Evolutionary conservation across 2,888 invertebrate genomes (phyloP).

Genomic region (Seira musarum): DNA sequence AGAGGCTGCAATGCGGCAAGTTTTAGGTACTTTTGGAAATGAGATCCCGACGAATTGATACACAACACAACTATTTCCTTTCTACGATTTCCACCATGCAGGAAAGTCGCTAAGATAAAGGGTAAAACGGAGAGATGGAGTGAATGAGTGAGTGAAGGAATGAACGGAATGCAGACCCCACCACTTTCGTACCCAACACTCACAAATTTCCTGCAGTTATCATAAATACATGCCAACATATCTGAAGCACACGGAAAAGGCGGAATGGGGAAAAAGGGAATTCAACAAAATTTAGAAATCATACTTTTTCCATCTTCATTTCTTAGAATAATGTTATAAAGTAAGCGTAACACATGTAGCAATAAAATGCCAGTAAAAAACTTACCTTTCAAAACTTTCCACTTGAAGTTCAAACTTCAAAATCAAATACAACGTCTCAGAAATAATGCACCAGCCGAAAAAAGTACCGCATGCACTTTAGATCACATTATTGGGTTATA

Average conservation of each 20-base stretch:
- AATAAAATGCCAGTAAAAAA: conserved; percentile 6
- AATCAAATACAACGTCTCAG: background rate
- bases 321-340: background rate
- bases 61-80: background rate
- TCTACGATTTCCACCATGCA: background rate
- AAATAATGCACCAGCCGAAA: background rate
- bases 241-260: background rate
- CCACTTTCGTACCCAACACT: background rate
- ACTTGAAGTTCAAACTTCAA: background rate
- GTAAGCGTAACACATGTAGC: background rate
- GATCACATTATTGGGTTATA: background rate
- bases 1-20: conserved; percentile 50
- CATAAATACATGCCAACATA: conserved; percentile 1
- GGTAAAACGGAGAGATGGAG: too few species aligned
- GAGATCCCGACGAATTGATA: conserved; percentile 22
- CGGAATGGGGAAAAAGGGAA: background rate
- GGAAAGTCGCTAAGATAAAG: too few species aligned
- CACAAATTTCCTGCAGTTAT: conserved; percentile 14
- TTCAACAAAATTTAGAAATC: background rate
- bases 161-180: background rate
- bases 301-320: background rate
- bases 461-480: conserved; percentile 2
- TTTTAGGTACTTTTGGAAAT: conserved; percentile 44
- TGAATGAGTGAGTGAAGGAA: background rate
- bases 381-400: conserved; percentile 7